Base-by-base conservation (phyloP, 37 sponge, comb jelly and placozoan genomes). In the Petrosia ficiformis region DNA sequence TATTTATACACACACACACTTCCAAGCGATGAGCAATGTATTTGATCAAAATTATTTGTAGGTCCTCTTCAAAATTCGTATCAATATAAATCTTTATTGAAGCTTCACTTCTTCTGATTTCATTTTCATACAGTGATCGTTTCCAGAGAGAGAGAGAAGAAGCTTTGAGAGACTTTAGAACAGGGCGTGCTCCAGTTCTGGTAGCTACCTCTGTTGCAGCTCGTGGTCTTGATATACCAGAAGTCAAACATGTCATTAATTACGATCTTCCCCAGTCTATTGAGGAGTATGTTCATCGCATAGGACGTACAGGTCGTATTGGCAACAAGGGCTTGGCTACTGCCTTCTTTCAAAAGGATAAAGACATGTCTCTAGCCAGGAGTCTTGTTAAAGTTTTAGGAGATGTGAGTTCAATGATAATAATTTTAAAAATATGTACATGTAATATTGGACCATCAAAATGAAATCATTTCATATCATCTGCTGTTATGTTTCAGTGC, bases 151-250 rank as follows among this genome's bases (percentile, higher is more conserved):
- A 97, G 65, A 82, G 98, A 65, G 98, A 97, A 69, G 92, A 94
- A 70, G 98, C 95, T 0, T 68, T 97, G 42, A 60, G 86, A 25
- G 95, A 94, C 39, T 97, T 97, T 80, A 86, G 89, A 31, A 76
- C 71, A 37, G 98, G 98, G 19, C 48, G 71, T 5, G 65, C 81
- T 31, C 92, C 92, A 29, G 93, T 97, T 10, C 70, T 97, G 59
- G 92, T 93, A 4, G 98, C 98, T 41, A 94, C 98, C 4, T 82
- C 95, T 29, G 98, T 94, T 2, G 98, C 98, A 71, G 95, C 94
- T 28, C 79, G 98, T 28, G 98, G 98, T 0, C 80, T 97, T 39
- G 98, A 97, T 72, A 97, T 97, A 35, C 92, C 95, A 3, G 77
- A 91, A 34, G 95, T 97, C 3, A 91, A 91, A 39, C 98, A 97